A percentile compares a stretch with the other conserved stretches of the same genome.
phyloP scores from a whole-genome alignment of 2,113 vertebrate species.

The Polypterus bichir region DNA sequence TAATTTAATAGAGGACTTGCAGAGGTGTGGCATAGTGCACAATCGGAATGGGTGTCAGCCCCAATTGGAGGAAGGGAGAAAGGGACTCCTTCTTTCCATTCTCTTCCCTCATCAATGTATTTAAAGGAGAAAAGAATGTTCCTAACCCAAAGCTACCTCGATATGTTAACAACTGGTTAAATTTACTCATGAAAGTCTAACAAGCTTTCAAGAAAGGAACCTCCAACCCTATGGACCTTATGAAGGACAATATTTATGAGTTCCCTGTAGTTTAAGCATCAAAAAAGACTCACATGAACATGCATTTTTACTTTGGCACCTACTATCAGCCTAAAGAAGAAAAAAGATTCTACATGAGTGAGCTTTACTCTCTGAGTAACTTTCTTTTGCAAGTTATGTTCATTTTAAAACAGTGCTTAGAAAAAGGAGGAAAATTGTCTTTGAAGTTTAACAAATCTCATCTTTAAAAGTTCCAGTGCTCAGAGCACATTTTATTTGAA shows the following conservation, averaged over 20 bases:
- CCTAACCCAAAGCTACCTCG: conserved; percentile 22
- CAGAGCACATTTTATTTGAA: too few relatives aligned
- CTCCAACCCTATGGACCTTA: conserved; percentile 70
- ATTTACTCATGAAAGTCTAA: conserved; percentile 85
- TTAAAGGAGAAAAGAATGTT: conserved; percentile 60
- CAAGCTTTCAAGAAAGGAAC: conserved; percentile 86
- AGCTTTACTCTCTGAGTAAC: too few relatives aligned
- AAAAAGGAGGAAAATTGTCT: too few relatives aligned
- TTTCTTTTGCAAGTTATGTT: too few relatives aligned
- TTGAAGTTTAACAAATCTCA: too few relatives aligned
- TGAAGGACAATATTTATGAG: conserved; percentile 79
- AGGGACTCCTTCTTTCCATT: conserved; percentile 53
- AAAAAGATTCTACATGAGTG: conserved; percentile 69
- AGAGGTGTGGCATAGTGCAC: too few relatives aligned
- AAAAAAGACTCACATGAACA: conserved; percentile 95
- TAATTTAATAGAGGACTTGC: too few relatives aligned
- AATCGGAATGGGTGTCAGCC: too few relatives aligned
- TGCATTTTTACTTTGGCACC: conserved; percentile 85
- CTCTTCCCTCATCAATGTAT: conserved; percentile 69
- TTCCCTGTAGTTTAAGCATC: conserved; percentile 62
- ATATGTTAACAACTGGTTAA: conserved; percentile 53
- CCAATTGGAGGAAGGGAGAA: too few relatives aligned
- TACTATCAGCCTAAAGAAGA: conserved; percentile 71
- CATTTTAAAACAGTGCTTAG: too few relatives aligned
- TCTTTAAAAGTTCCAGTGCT: too few relatives aligned